Evolutionary conservation across 2,797 vertebrate genomes (phyloP), one percentile per base, ranked within the genome.

Genomic region (Poecilia velifera): DNA sequence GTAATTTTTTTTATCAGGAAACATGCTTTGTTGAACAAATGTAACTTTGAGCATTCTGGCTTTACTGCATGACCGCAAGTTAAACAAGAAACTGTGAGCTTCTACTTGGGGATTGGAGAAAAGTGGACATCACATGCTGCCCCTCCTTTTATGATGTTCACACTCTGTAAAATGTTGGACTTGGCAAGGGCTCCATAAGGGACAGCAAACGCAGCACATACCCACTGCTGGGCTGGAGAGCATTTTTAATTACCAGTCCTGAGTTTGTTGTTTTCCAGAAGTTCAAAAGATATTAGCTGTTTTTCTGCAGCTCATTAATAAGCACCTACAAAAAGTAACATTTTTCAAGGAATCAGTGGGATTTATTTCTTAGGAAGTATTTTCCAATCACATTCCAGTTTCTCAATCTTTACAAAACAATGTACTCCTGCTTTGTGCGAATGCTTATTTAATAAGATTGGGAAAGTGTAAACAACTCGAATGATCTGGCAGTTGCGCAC

Each of bases 61-160:
- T 22, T 7, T 62, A 51, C 39, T 51, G 80, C 71, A 49, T 72
- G 64, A 76, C 62, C 55, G 36, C 0, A 57, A 55, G 28, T 6
- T 53, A 73, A 57, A 75, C 77, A 28, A 47, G 49, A 79, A 85
- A 73, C 10, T 20, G 20, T 77, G 34, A 51, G 49, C 45, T 78
- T 83, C 73, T 76, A 31, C 46, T 6, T 57, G 4, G 34, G 64
- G 72, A 57, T 59, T n/a, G 9, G 36, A 70, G 51, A 34, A 31
- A 59, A 20, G 53, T 57, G 53, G 74, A 80, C 36, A 55, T 77
- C n/a, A 79, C 72, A 84, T 85, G 62, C 53, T 72, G 22, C 79
- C 34, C 62, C 62, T 64, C 34, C 9, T 64, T 77, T 74, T 53
- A 57, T 46, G 34, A 66, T 81, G 72, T 80, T 82, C 46, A 84